A percentile compares a stretch with the other conserved stretches of the same genome.
phyloP scores from a whole-genome alignment of 2,797 vertebrate genomes.

The Sebastes hubbsi region DNA sequence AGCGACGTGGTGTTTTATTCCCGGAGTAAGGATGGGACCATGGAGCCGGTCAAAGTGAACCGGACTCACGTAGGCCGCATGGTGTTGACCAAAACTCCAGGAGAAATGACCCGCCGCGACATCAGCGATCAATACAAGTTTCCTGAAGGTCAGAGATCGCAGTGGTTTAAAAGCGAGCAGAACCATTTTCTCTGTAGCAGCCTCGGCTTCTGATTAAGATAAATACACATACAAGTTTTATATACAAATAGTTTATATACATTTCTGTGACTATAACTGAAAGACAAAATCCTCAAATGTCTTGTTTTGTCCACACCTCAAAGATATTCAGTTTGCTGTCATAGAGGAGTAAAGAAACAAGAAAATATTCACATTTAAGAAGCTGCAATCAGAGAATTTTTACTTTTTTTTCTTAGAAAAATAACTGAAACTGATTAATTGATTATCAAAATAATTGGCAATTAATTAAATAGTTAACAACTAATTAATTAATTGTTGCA shows the following conservation, averaged over 20 bases:
- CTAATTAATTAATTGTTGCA: no score
- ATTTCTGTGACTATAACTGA: not conserved
- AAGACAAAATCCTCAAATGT: no score
- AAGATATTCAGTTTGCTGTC: no score
- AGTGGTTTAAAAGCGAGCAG: not conserved
- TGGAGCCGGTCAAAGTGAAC: conserved; percentile 83
- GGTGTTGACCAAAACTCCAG: conserved; percentile 90
- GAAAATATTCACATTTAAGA: no score
- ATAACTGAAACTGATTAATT: no score
- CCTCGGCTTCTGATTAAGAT: not conserved
- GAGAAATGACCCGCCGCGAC: conserved; percentile 80
- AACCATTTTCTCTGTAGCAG: not conserved
- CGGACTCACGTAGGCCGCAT: conserved; percentile 85
- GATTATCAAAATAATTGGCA: no score
- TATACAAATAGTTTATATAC: not conserved
- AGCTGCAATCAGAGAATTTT: no score
- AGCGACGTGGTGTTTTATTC: conserved; percentile 91
- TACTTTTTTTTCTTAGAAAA: no score
- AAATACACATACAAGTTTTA: not conserved
- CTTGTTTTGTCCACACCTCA: no score
- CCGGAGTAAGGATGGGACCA: conserved; percentile 84
- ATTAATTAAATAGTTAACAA: no score
- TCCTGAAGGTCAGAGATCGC: conserved; percentile 84
- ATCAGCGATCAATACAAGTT: conserved; percentile 94
- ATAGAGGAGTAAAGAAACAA: no score